Evolutionary conservation across 2,797 vertebrate species (phyloP).

Genomic region (Carcharodon carcharias): DNA sequence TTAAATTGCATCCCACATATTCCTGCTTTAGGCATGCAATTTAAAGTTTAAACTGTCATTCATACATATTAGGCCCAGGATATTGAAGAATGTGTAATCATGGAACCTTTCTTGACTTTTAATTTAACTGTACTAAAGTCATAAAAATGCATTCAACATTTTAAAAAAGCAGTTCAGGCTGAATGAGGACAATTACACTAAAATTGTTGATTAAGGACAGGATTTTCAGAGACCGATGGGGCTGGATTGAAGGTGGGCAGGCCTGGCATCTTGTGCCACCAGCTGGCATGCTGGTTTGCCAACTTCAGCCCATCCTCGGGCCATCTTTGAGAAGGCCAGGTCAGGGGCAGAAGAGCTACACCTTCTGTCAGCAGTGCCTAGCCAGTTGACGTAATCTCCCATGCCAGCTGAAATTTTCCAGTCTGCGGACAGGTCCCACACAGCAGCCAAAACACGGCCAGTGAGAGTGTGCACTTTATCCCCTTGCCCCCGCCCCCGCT

Average conservation of each 20-base stretch:
- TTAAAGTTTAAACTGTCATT: background rate
- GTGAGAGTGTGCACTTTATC: no score
- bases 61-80: background rate
- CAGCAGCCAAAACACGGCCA: no score
- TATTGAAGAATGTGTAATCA: background rate
- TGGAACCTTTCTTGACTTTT: background rate
- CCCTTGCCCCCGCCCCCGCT: no score
- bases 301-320: background rate
- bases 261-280: no score
- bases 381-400: no score
- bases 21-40: background rate
- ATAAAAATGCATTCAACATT: background rate
- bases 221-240: no score
- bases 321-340: no score
- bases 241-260: background rate
- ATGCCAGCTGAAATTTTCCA: no score
- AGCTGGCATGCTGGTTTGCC: background rate
- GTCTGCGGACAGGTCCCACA: no score
- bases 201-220: background rate
- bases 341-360: no score
- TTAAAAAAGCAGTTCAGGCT: background rate
- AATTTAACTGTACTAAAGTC: background rate
- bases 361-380: no score
- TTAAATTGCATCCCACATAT: background rate
- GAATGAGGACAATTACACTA: background rate